A percentile compares a stretch with the other conserved stretches of the same genome.
phyloP scores from a whole-genome alignment of 2,888 invertebrate genomes.

The Phyto melanocephala region DNA sequence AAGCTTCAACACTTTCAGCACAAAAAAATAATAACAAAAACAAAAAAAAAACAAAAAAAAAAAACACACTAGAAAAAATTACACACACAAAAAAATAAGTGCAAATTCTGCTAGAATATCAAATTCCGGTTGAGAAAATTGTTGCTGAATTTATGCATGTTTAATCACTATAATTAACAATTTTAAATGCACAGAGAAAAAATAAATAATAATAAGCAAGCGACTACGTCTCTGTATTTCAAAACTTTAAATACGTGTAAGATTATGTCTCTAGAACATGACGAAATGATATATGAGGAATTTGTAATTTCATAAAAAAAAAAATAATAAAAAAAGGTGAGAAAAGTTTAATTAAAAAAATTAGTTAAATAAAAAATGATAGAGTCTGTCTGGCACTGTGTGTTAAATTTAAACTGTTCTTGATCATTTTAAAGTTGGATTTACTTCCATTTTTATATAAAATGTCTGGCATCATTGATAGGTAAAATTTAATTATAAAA shows the following conservation, averaged over 20 bases:
- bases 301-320: conserved; percentile 18
- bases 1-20: conserved; percentile 29
- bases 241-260: background rate
- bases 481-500: no score
- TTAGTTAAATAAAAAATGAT: background rate
- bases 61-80: background rate
- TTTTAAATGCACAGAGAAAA: background rate
- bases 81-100: conserved; percentile 7
- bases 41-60: background rate
- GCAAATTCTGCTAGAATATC: conserved; percentile 46
- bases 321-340: no score
- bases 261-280: background rate
- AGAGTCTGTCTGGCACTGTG: no score
- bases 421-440: no score
- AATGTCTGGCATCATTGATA: no score
- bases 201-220: background rate
- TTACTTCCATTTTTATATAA: no score
- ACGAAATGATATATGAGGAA: background rate
- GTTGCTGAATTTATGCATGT: conserved; percentile 24
- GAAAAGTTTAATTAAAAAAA: background rate
- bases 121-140: conserved; percentile 22
- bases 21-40: background rate
- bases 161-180: background rate
- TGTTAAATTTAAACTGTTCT: no score
- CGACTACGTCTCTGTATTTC: conserved; percentile 30